These are phyloP conservation scores for Mycteria americana DNA, from an alignment of 2,797 vertebrate species.

Conservation along the genomic window DNA sequence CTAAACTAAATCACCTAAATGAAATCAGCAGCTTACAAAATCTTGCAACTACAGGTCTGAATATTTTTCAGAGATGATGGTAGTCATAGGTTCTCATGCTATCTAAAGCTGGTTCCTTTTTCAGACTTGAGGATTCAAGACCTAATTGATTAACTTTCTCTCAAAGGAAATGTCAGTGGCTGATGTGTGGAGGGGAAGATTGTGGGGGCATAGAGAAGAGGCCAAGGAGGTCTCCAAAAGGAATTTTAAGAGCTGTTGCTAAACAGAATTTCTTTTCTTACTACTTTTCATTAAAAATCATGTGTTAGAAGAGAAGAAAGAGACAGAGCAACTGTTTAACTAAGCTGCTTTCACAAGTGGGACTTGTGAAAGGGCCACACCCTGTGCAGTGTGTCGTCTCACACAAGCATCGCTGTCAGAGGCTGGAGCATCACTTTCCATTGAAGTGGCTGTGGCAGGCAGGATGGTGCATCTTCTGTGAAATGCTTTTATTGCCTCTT, in stretches of 20 bases:
- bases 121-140: neutral
- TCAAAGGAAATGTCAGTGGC: neutral
- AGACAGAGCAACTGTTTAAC: constrained; percentile 35
- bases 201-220: neutral
- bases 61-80: neutral
- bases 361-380: constrained; percentile 6
- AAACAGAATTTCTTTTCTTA: constrained; percentile 8
- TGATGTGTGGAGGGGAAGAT: neutral
- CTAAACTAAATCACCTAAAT: neutral
- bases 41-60: neutral
- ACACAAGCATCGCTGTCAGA: neutral
- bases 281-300: neutral
- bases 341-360: constrained; percentile 22
- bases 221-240: constrained; percentile 6
- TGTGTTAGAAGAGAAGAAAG: constrained; percentile 10
- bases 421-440: neutral
- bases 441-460: neutral
- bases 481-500: constrained; percentile 46
- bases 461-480: constrained; percentile 32
- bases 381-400: neutral
- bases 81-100: neutral
- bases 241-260: constrained; percentile 59
- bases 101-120: neutral
- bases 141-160: neutral
- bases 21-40: neutral